These are phyloP conservation scores for Lutjanus argentimaculatus DNA, from an alignment of 2,797 vertebrate species.

Conservation along the genomic window DNA sequence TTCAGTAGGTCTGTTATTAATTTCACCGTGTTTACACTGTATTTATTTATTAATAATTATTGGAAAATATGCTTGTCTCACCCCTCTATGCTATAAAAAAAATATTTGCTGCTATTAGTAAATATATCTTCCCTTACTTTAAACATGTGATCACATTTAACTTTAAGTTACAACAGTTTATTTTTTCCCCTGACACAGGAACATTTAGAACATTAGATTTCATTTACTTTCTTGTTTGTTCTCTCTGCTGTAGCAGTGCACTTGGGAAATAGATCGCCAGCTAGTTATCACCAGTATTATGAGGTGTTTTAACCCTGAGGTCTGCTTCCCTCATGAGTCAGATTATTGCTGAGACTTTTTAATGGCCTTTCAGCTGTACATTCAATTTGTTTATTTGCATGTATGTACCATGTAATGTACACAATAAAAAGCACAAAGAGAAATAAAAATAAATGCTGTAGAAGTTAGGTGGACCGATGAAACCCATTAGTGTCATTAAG, in stretches of 20 bases:
- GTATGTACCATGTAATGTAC: slow-evolving; percentile 1
- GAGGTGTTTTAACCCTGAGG: slow-evolving; percentile 37
- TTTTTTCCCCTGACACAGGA: slow-evolving; percentile 5
- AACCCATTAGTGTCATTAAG: slow-evolving; percentile 36
- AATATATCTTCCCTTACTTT: not conserved
- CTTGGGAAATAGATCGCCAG: slow-evolving; percentile 20
- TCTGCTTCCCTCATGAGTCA: not conserved
- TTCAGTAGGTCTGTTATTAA: not conserved
- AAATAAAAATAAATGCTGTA: slow-evolving; percentile 25
- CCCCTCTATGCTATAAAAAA: too few species aligned
- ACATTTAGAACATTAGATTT: slow-evolving; percentile 19
- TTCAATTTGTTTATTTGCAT: slow-evolving; percentile 26
- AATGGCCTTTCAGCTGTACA: slow-evolving; percentile 33
- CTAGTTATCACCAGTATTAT: slow-evolving; percentile 38
- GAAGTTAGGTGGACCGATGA: slow-evolving; percentile 19
- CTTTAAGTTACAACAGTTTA: not conserved
- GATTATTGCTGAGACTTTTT: slow-evolving; percentile 44
- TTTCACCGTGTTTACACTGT: not conserved
- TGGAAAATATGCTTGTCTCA: not conserved
- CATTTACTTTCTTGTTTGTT: slow-evolving; percentile 35
- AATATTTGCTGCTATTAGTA: not conserved
- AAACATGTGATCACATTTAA: slow-evolving; percentile 12
- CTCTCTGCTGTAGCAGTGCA: slow-evolving; percentile 22
- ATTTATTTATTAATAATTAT: not conserved
- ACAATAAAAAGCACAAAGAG: slow-evolving; percentile 30